Evolutionary conservation across 2,888 invertebrate genomes (phyloP).

Genomic region (Drosophila sordidula): DNA sequence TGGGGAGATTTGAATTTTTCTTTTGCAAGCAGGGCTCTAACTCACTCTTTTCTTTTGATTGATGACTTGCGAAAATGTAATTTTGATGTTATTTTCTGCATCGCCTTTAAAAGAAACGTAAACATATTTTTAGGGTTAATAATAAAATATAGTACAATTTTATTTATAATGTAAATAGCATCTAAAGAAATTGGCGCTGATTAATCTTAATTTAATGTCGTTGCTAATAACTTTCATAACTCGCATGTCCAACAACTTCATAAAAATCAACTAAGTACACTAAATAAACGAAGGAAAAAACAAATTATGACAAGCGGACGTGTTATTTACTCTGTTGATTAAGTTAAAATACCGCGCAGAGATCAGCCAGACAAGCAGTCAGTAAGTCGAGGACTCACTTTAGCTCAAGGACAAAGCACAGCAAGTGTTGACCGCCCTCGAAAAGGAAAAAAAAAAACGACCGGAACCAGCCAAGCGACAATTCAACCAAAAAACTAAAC

Average conservation of each 20-base stretch:
- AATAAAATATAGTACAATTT: no score
- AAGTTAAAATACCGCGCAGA: conserved; percentile 73
- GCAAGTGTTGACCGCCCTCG: background rate
- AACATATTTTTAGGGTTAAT: no score
- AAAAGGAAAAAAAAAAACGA: conserved; percentile 8
- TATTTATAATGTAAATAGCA: background rate
- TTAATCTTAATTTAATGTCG: conserved; percentile 8
- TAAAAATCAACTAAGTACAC: conserved; percentile 15
- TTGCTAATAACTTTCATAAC: conserved; percentile 19
- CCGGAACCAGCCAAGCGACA: conserved; percentile 48
- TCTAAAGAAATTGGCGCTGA: background rate
- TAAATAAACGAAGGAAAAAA: conserved; percentile 17
- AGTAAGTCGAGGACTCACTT: conserved; percentile 45
- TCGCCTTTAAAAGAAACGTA: background rate
- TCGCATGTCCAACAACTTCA: conserved; percentile 12
- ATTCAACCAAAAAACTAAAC: conserved; percentile 38
- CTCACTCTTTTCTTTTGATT: background rate
- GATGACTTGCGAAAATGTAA: background rate
- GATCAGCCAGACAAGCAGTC: conserved; percentile 58
- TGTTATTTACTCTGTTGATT: conserved; percentile 79
- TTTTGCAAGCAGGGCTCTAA: background rate
- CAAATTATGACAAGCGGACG: conserved; percentile 47
- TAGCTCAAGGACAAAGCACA: conserved; percentile 46
- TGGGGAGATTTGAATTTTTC: background rate
- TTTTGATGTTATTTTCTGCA: background rate